Evolutionary conservation across 2,113 vertebrate genomes (phyloP).

Genomic region (Pristiophorus japonicus): DNA sequence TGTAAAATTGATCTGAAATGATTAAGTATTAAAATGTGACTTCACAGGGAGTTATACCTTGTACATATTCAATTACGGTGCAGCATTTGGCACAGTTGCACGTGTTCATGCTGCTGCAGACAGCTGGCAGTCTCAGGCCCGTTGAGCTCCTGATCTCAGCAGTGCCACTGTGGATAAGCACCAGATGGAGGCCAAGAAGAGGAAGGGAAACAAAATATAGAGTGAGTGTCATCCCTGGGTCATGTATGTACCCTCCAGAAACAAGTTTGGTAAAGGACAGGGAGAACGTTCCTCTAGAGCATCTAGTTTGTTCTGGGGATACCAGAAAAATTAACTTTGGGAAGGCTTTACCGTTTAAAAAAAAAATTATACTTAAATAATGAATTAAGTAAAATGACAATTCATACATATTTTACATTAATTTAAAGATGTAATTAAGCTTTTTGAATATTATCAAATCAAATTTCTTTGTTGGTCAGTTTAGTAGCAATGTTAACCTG

Average conservation of each 20-base stretch:
- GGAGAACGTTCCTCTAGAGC: not conserved
- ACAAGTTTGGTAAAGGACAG: not conserved
- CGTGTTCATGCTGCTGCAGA: not conserved
- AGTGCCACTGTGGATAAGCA: not conserved
- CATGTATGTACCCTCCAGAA: not conserved
- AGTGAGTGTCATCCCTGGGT: not conserved
- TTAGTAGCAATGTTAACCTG: too few species aligned
- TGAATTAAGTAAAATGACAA: too few species aligned
- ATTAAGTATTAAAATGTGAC: not conserved
- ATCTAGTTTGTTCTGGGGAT: too few species aligned
- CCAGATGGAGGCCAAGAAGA: not conserved
- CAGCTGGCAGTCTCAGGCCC: not conserved
- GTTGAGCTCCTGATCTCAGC: not conserved
- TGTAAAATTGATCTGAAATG: not conserved
- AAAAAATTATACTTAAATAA: too few species aligned
- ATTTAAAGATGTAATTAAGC: too few species aligned
- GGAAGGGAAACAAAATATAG: too few species aligned
- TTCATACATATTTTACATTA: too few species aligned
- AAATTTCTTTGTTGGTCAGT: too few species aligned
- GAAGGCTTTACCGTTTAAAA: too few species aligned
- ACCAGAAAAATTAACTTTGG: too few species aligned
- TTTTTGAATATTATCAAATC: too few species aligned
- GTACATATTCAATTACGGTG: not conserved
- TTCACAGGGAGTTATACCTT: not conserved
- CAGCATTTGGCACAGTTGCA: not conserved